Base-by-base conservation (phyloP, 2,888 invertebrate species). In the Dolichomitus sp. region DNA sequence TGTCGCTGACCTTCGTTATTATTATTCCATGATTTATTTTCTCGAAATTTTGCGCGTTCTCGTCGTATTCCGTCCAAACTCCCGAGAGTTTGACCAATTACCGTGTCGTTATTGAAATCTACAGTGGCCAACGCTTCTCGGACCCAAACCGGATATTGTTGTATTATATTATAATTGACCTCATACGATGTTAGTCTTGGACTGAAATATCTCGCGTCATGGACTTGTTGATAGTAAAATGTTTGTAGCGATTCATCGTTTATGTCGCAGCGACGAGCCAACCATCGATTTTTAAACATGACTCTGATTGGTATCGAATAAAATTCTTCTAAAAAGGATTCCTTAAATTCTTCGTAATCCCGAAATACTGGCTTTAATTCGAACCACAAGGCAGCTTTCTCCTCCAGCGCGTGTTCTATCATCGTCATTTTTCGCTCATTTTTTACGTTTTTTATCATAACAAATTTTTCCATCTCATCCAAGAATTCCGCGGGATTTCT, bases 391-490 rank as follows among this genome's bases (percentile, higher is more conserved):
- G 40, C 12, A 0, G 72, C 76, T 68, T 77, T 81, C 2, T 76
- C 77, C 3, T 66, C 72, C 12, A 77, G 27, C 12, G 68, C 72
- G 17, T 73, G 30, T 45, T 68, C 73, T 6, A 81, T 17, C 4
- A 76, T 23, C 5, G 42, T 19, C 52, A 76, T 23, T 66, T 66
- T 70, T 0, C 30, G 37, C 1, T 78, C 30, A 12, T 50, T 37
- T 1, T 30, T 14, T 14, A 83, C 63, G 66, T 83, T 80, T 79
- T 79, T 79, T 0, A 75, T 19, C 54, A 30, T 63, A 11, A 33
- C 72, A 73, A 74, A 63, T 37, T 59, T 70, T n/a, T 80, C 80
- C 52, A 83, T 42, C 0, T 83, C 80, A n/a, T 80, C 72, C 0
- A 83, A 48, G 37, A 78, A 81, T 23, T 72, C 61, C 11, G 42